Percentiles rank a stretch among this genome's conserved stretches.
phyloP scores from a whole-genome alignment of 2,888 invertebrate species.

The Sericinus montela region DNA sequence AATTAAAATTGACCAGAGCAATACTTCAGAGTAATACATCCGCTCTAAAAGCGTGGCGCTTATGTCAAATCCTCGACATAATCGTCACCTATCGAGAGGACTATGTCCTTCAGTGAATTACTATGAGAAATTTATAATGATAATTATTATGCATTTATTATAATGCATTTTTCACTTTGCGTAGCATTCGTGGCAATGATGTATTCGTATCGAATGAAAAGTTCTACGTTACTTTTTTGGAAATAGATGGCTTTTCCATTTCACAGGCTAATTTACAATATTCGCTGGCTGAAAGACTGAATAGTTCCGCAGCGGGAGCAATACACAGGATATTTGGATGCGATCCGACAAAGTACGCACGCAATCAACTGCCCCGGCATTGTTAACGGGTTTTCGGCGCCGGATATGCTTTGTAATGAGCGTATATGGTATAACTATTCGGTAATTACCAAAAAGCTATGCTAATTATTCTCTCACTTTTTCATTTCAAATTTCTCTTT shows the following conservation, averaged over 20 bases:
- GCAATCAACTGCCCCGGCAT: conserved; percentile 14
- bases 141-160: too few species aligned
- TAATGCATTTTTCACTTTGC: too few species aligned
- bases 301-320: conserved; percentile 15
- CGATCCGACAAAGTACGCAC: conserved; percentile 11
- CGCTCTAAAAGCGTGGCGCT: too few species aligned
- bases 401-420: conserved; percentile 16
- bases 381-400: conserved; percentile 16
- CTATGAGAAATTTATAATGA: too few species aligned
- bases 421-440: not conserved
- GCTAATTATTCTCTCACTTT: not conserved
- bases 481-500: too few species aligned
- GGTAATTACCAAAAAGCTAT: not conserved
- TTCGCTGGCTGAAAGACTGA: conserved; percentile 14
- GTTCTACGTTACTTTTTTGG: not conserved
- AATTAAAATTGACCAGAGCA: too few species aligned
- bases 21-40: too few species aligned
- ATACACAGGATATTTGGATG: conserved; percentile 13
- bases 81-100: too few species aligned
- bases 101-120: not conserved
- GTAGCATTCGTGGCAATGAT: too few species aligned
- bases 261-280: conserved; percentile 5
- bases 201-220: not conserved
- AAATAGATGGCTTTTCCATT: conserved; percentile 2
- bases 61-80: not conserved